These are phyloP conservation scores for Ciconia stormi DNA, from an alignment of 2,113 vertebrate species.

Conservation along the genomic window DNA sequence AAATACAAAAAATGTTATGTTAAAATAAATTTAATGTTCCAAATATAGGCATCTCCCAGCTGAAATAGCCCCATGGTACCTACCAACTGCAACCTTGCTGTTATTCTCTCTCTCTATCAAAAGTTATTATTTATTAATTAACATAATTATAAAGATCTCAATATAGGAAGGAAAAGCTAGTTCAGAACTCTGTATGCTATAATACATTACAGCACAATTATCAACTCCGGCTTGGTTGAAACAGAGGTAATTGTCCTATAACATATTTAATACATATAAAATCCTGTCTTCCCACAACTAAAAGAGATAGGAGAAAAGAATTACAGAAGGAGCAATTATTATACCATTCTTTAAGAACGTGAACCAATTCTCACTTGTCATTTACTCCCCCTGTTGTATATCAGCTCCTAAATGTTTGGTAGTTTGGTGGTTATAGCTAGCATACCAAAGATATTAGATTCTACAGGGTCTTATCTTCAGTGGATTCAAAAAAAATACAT, in stretches of 20 bases:
- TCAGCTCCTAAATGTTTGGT: background rate
- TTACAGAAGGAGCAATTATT: constrained; percentile 37
- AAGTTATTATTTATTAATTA: constrained; percentile 69
- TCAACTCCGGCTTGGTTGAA: constrained; percentile 36
- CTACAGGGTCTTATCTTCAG: background rate
- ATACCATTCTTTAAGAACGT: background rate
- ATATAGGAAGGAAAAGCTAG: constrained; percentile 35
- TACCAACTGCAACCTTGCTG: background rate
- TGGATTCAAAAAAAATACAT: background rate
- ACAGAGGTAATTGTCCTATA: constrained; percentile 44
- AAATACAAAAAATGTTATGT: background rate
- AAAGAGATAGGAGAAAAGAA: constrained; percentile 5
- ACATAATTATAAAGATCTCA: constrained; percentile 51
- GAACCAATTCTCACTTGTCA: background rate
- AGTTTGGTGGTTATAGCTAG: background rate
- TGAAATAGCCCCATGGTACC: constrained; percentile 25
- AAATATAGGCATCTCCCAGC: constrained; percentile 45
- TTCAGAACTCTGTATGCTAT: constrained; percentile 15
- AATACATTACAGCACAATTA: constrained; percentile 56
- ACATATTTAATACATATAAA: constrained; percentile 52
- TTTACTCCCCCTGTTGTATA: background rate
- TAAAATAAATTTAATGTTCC: constrained; percentile 15
- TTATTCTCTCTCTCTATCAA: constrained; percentile 36
- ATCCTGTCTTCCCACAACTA: constrained; percentile 26
- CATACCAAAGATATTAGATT: background rate